Conservation (phyloP, 1,140 invertebrate genomes). For the Drosophila neocordata region DNA sequence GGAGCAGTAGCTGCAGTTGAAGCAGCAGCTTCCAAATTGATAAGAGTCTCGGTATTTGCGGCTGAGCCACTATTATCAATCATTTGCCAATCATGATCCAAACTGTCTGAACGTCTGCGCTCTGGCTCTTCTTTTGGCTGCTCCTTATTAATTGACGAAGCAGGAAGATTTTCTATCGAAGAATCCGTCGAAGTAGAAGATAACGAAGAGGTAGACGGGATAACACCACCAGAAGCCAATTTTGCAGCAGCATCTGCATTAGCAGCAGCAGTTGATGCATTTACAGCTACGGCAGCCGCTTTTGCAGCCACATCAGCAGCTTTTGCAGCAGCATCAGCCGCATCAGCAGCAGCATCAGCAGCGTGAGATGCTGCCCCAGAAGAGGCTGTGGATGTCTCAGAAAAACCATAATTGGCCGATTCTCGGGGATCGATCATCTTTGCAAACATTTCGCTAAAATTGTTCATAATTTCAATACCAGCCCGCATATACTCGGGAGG, state of each 20-base stretch:
- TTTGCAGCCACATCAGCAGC: neutral
- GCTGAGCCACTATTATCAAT: constrained; percentile 53
- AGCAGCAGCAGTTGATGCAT: constrained; percentile 19
- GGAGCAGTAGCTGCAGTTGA: neutral
- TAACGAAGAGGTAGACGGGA: too few species aligned
- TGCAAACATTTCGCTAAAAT: constrained; percentile 80
- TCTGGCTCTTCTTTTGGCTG: neutral
- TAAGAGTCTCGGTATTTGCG: constrained; percentile 44
- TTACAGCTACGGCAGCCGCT: neutral
- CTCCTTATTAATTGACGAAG: neutral
- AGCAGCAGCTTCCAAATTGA: constrained; percentile 47
- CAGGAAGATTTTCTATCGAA: constrained; percentile 19
- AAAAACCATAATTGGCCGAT: neutral
- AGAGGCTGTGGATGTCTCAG: constrained; percentile 20
- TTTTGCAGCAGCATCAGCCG: constrained; percentile 30
- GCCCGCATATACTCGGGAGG: constrained; percentile 74
- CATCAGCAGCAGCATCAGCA: constrained; percentile 16
- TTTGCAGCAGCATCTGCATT: constrained; percentile 14
- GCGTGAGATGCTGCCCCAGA: constrained; percentile 19
- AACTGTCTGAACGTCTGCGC: constrained; percentile 57
- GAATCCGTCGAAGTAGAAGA: constrained; percentile 17
- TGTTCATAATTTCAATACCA: constrained; percentile 74
- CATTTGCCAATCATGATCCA: constrained; percentile 72
- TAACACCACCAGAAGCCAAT: too few species aligned
- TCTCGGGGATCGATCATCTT: constrained; percentile 77